Base-by-base conservation (phyloP, 2,113 vertebrate genomes). In the Paramormyrops kingsleyae region DNA sequence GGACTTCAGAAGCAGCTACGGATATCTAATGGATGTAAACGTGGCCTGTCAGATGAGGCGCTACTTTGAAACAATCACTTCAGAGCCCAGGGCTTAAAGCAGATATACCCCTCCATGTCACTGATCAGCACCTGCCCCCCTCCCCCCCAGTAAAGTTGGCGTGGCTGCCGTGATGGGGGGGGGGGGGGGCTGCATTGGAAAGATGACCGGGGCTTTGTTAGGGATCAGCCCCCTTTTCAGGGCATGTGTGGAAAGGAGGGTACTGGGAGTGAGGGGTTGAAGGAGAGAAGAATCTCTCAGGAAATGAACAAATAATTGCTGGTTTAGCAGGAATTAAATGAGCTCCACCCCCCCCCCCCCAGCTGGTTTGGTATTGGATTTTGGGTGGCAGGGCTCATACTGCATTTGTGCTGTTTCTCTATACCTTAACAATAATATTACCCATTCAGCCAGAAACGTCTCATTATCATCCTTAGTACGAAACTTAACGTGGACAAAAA, bases 21-120 rank as follows among this genome's bases (percentile, higher is more conserved):
- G 46, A 31, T n/a, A 35, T 49, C 49, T 83, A 83, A 89, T 83
- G 74, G 83, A 89, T 83, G 31, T 83, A 83, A 56, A 83, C 44
- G 27, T 19, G 6, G 24, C 50, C 47, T 31, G 74, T 89, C 49
- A 56, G 15, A 9, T 27, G 24, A 44, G 8, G 3, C 27, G 46
- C 62, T 3, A 3, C 15, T 21, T 17, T 35, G 8, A 88, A 88
- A 77, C 62, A 88, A 89, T 53, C 88, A 56, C 47, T 31, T 15
- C 50, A 27, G 74, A 50, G 66, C 21, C 47, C 88, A 52, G n/a
- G 10, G 31, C 19, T 49, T 13, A n/a, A n/a, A 85, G 21, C 9
- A n/a, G 83, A 80, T 49, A 49, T 3, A 49, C 83, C 47, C 12
- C 31, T 77, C 35, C 35, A 42, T 80, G 17, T 42, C 35, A 80